Evolutionary conservation across 2,888 invertebrate genomes (phyloP).

Genomic region (Caenorhabditis sinica): DNA sequence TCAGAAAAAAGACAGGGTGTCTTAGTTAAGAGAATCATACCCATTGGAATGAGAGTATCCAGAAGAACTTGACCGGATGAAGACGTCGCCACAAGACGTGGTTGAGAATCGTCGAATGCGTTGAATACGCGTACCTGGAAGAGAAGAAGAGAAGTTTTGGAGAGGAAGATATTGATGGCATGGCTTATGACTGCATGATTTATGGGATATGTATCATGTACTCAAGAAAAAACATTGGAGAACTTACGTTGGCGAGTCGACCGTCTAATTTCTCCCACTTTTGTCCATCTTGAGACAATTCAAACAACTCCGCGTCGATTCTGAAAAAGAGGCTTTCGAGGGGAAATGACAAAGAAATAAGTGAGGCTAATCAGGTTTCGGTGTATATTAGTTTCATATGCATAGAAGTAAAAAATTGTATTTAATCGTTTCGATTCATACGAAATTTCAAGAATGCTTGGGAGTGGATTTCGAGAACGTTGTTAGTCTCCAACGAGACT

Average conservation of each 20-base stretch:
- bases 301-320: conserved; percentile 67
- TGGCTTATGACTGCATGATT: conserved; percentile 9
- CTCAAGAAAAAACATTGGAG: too few relatives aligned
- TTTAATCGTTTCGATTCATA: too few relatives aligned
- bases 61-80: conserved; percentile 59
- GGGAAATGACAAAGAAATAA: background rate
- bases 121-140: conserved; percentile 66
- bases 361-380: conserved; percentile 7
- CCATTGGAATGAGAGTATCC: conserved; percentile 63
- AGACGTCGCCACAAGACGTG: conserved; percentile 60
- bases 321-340: conserved; percentile 41
- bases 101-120: conserved; percentile 65
- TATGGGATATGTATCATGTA: background rate
- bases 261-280: conserved; percentile 63
- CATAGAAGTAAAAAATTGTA: too few relatives aligned
- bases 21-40: conserved; percentile 23
- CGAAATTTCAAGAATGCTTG: too few relatives aligned
- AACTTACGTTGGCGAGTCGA: conserved; percentile 50
- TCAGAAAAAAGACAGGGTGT: conserved; percentile 1
- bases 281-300: conserved; percentile 66
- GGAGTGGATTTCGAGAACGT: too few relatives aligned
- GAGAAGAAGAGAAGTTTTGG: background rate
- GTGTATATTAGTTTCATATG: background rate
- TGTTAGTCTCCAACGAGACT: too few relatives aligned
- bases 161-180: background rate